Base-by-base conservation (phyloP, 2,888 invertebrate species). In the Pyrrhia umbra region DNA sequence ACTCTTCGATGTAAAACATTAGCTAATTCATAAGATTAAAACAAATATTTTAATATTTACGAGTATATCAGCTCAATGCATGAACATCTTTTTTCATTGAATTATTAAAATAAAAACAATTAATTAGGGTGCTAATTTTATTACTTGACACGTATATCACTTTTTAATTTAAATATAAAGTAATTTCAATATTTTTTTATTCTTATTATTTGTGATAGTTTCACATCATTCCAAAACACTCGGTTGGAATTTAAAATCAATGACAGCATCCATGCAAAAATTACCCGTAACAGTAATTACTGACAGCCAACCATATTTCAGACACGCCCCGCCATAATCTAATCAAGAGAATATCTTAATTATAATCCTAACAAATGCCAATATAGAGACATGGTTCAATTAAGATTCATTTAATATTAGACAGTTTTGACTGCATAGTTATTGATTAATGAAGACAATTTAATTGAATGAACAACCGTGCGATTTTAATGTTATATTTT, bases 381-480 rank as follows among this genome's bases (percentile, higher is more conserved):
- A 50, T 42, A 72, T 66, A 75, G 63, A 78, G 67, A 70, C 54
- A 62, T 68, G 16, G 55, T 63, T 30, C 34, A 42, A 37, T 51
- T 51, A 23, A 42, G 43, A 66, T 54, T 40, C 34, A 15, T 30
- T 55, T 45, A 64, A 66, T 58, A 49, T 23, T 42, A 13, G 6
- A 30, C 30, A 20, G 15, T 64, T 52, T 39, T 40, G 45, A 50
- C 50, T 61, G 52, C 50, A 50, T 6, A 8, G 20, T 15, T 16
- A 51, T 49, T 74, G 78, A 78, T 76, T 74, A 54, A 79, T 76
- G 67, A 37, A 46, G 70, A 78, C 74, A 79, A 15, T 74, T 70
- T 78, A 79, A 74, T 74, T 50, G 52, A 43, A 68, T 42, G 62
- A 43, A 9, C 46, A 47, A 34, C 57, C 40, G 37, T 54, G 15